Base-by-base conservation (phyloP, 2,797 vertebrate genomes). In the Lacerta agilis region DNA sequence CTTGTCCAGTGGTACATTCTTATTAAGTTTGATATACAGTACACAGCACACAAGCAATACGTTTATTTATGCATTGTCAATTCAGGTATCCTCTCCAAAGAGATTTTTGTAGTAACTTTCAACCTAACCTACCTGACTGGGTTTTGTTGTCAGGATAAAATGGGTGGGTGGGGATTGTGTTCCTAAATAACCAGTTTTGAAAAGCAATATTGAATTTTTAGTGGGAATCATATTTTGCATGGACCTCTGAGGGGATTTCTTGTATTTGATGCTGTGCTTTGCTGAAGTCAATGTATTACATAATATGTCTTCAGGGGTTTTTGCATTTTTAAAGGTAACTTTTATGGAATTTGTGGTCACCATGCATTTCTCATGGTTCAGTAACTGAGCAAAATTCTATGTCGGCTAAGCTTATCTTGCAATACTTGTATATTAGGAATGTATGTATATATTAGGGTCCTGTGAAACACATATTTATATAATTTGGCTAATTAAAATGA, bases 221-320 rank as follows among this genome's bases (percentile, higher is more conserved):
- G n/a, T 71, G 49, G 2, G 78, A 89, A 41, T 76, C 0, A 45
- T 93, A 91, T 92, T 86, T 67, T 1, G 0, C 91, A 45, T 7
- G 43, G 90, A 81, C 10, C 45, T 82, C 69, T 77, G 71, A 69
- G 86, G 66, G 29, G 58, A 15, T 91, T 86, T 38, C 83, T 71
- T 90, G 79, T 41, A n/a, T 79, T 93, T 88, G 66, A 88, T 73
- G 82, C 38, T 38, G n/a, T 5, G 0, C 20, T 86, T 88, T 87
- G 33, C 66, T 91, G 36, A 10, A 80, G 13, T 0, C 0, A 23
- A 77, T 91, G 89, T 86, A 86, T 86, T 88, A 79, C 64, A 10
- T 82, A n/a, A 36, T 83, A 11, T n/a, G 91, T 85, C 20, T 79
- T 67, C 45, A 41, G 23, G 23, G 55, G 27, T 9, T 72, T 43